Conservation (phyloP, 2,888 invertebrate species). For the Miltochrista miniata region DNA sequence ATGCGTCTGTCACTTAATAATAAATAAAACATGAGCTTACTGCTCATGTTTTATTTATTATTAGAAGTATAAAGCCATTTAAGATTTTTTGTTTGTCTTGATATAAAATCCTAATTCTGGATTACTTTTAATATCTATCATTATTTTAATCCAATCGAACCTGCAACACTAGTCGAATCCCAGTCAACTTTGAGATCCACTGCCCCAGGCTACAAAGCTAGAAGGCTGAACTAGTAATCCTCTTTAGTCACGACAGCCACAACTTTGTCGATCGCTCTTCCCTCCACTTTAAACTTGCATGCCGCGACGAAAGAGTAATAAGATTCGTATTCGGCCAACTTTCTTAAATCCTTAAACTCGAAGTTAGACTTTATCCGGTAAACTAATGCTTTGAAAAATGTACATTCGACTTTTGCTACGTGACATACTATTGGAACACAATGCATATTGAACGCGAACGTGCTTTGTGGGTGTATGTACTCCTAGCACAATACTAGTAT, state of each 20-base stretch:
- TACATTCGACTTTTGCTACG: slow-evolving; percentile 10
- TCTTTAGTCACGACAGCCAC: slow-evolving; percentile 57
- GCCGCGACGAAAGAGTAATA: slow-evolving; percentile 64
- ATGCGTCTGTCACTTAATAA: too few relatives aligned
- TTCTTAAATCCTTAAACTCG: slow-evolving; percentile 45
- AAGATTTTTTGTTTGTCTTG: too few relatives aligned
- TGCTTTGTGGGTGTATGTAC: slow-evolving; percentile 3
- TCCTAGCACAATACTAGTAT: slow-evolving; percentile 5
- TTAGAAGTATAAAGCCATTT: too few relatives aligned
- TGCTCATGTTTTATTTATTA: too few relatives aligned
- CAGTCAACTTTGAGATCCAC: too few relatives aligned
- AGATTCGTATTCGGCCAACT: slow-evolving; percentile 55
- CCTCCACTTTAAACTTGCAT: slow-evolving; percentile 64
- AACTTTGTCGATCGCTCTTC: slow-evolving; percentile 69
- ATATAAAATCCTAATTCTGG: too few relatives aligned
- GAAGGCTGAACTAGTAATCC: slow-evolving; percentile 57
- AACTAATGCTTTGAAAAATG: slow-evolving; percentile 29
- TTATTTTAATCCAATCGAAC: too few relatives aligned
- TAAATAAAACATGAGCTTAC: too few relatives aligned
- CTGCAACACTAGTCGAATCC: too few relatives aligned
- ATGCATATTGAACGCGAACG: slow-evolving; percentile 20
- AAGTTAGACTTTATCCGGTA: slow-evolving; percentile 38
- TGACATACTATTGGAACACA: slow-evolving; percentile 22
- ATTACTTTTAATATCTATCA: too few relatives aligned
- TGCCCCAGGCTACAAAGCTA: too few relatives aligned